Evolutionary conservation across 2,797 vertebrate species (phyloP).

Genomic region (Coregonus suidteri): DNA sequence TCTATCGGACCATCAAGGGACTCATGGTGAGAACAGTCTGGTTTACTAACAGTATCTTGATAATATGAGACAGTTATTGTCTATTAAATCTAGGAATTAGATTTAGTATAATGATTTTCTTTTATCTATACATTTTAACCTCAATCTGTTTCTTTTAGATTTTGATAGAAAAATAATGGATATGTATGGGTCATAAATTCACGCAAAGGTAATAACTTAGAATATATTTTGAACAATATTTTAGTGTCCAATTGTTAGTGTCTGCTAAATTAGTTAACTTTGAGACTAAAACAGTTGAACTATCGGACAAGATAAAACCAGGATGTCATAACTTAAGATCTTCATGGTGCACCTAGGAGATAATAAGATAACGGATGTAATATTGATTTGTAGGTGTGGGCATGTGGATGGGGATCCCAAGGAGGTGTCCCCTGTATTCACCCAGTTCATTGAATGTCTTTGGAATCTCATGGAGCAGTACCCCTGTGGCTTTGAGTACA

Average conservation of each 20-base stretch:
- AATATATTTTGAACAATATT: background rate
- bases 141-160: constrained; percentile 57
- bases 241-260: background rate
- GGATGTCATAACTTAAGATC: background rate
- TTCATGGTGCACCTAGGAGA: background rate
- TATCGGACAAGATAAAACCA: background rate
- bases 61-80: background rate
- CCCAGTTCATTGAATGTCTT: constrained; percentile 83
- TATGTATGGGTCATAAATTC: constrained; percentile 81
- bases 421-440: constrained; percentile 83
- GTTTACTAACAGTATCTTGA: background rate
- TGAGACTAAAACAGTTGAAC: background rate
- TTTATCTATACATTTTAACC: background rate
- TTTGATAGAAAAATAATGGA: constrained; percentile 80
- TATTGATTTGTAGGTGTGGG: constrained; percentile 70
- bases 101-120: background rate
- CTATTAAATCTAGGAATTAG: background rate
- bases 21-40: constrained; percentile 75
- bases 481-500: constrained; percentile 81
- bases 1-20: constrained; percentile 80
- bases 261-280: background rate
- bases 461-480: constrained; percentile 85
- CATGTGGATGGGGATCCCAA: constrained; percentile 79
- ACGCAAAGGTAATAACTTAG: constrained; percentile 72
- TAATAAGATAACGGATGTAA: background rate